Conservation (phyloP, 2,113 vertebrate genomes). For the Pelvicachromis taeniatus region DNA sequence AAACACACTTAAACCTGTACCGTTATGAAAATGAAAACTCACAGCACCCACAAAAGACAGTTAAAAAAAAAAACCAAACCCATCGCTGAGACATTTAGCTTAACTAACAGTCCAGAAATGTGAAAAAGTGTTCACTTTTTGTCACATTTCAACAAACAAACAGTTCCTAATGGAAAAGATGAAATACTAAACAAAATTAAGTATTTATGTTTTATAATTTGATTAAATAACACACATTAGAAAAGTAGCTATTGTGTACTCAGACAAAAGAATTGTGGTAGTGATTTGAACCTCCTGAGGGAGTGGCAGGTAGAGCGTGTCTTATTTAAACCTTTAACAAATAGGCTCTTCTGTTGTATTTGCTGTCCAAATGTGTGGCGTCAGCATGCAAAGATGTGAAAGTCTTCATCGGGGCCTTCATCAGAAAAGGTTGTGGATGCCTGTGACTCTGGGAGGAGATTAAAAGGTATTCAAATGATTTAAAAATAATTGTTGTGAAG, state of each 20-base stretch:
- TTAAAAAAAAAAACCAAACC: not conserved
- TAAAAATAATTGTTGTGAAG: not conserved
- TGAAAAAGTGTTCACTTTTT: not conserved
- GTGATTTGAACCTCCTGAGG: fast-evolving
- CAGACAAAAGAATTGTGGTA: fast-evolving
- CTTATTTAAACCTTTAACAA: not conserved
- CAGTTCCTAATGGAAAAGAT: not conserved
- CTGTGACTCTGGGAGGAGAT: fast-evolving
- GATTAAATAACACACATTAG: not conserved
- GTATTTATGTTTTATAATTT: not conserved
- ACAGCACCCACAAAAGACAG: not conserved
- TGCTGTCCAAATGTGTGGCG: not conserved
- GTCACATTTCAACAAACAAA: not conserved
- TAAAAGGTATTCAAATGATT: not conserved
- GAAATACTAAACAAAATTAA: not conserved
- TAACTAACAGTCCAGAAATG: not conserved
- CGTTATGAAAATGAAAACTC: not conserved
- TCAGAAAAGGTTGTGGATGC: not conserved
- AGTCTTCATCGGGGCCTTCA: not conserved
- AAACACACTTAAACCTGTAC: not conserved
- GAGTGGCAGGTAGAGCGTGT: not conserved
- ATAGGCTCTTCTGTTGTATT: not conserved
- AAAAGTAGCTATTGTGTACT: not conserved
- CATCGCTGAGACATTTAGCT: not conserved
- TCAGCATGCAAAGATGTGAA: not conserved